Evolutionary conservation across 53 echinoderm and acorn worm species (phyloP).

Genomic region (Echinometra lucunter): DNA sequence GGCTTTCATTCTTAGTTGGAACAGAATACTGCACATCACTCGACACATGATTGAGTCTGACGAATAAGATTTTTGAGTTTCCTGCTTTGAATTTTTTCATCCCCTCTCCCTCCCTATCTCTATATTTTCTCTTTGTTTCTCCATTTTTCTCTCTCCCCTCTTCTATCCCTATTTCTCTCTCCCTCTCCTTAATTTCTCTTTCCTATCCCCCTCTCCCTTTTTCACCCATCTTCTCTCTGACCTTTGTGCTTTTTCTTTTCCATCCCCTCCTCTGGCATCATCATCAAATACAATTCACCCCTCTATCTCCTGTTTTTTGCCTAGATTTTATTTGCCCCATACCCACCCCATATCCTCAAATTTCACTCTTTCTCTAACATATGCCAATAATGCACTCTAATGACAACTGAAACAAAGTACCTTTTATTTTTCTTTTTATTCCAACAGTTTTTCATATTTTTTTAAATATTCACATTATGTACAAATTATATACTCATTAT

Average conservation of each 20-base stretch:
- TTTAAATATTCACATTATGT: slow-evolving; percentile 67
- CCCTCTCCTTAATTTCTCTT: neutral
- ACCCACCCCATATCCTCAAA: neutral
- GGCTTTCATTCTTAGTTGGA: no score
- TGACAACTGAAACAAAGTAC: neutral
- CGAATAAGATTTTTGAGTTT: no score
- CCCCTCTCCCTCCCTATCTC: no score
- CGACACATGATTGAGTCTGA: no score
- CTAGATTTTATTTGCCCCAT: neutral
- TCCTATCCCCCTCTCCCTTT: neutral
- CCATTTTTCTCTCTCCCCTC: neutral
- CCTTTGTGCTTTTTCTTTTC: neutral
- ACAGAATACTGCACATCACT: no score
- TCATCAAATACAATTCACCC: neutral
- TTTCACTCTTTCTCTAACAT: neutral
- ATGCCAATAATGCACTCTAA: neutral
- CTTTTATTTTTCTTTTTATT: slow-evolving; percentile 38
- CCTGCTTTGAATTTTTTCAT: no score
- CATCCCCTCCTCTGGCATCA: neutral
- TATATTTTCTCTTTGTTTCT: neutral
- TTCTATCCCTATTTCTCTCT: neutral
- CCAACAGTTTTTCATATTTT: slow-evolving; percentile 57
- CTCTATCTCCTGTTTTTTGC: neutral
- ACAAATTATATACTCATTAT: slow-evolving; percentile 58
- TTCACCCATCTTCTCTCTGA: neutral